A percentile compares a stretch with the other conserved stretches of the same genome.
Evolutionary conservation across 2,888 invertebrate species (phyloP).

Genomic region (Rotaria magnacalcarata): DNA sequence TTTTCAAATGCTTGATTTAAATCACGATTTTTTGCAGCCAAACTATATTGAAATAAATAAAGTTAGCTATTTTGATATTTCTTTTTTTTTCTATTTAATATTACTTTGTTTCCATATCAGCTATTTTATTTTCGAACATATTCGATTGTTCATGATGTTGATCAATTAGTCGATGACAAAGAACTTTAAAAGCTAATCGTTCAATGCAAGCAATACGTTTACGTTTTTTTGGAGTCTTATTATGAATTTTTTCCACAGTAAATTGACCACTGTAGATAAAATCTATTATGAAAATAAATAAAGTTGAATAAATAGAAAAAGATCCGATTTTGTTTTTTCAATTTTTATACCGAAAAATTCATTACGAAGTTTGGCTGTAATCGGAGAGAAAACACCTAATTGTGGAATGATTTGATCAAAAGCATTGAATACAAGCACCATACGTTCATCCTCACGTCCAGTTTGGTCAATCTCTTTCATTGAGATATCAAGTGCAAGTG

Average conservation of each 20-base stretch:
- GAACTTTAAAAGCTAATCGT: conserved; percentile 12
- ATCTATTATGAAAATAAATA: neutral
- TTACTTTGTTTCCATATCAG: conserved; percentile 37
- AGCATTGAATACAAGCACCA: conserved; percentile 20
- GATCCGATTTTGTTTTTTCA: too few species aligned
- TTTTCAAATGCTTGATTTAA: conserved; percentile 35
- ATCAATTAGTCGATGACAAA: neutral
- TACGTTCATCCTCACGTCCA: conserved; percentile 6
- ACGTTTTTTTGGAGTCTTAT: neutral
- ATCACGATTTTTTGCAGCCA: conserved; percentile 40
- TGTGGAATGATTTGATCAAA: conserved; percentile 18
- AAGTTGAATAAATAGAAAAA: neutral
- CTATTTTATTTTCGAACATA: conserved; percentile 4
- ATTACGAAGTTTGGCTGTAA: neutral
- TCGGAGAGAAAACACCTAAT: neutral
- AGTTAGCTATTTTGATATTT: neutral
- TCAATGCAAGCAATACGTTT: conserved; percentile 1
- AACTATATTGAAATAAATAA: neutral
- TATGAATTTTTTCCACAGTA: neutral
- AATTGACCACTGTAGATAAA: conserved; percentile 10
- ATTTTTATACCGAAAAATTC: neutral
- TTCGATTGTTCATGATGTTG: neutral
- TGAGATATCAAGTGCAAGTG: neutral
- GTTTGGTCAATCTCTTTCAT: conserved; percentile 17
- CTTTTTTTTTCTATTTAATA: neutral